Conservation (phyloP, 2,113 vertebrate genomes). For the Myrmecophaga tridactyla region DNA sequence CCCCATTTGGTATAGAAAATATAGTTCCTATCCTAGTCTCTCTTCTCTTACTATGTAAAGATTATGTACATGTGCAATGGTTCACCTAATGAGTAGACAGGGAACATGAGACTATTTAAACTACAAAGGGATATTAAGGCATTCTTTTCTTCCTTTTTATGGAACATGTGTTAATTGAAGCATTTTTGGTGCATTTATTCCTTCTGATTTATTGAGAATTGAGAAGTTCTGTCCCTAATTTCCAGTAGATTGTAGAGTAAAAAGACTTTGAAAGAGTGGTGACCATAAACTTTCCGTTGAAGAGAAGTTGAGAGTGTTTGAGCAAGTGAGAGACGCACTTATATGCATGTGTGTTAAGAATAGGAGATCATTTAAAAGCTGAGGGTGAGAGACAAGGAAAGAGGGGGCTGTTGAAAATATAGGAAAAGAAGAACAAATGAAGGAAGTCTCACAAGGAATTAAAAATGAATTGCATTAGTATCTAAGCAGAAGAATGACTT, state of each 20-base stretch:
- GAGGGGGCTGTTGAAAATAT: not conserved
- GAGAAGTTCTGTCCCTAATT: not conserved
- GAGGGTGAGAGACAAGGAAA: not conserved
- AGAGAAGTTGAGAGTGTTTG: not conserved
- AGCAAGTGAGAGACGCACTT: not conserved
- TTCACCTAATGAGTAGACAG: not conserved
- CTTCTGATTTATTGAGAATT: not conserved
- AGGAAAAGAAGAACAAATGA: not conserved
- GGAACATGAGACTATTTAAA: not conserved
- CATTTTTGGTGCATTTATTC: not conserved
- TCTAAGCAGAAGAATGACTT: too few species aligned
- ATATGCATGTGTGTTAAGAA: not conserved
- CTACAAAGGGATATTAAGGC: not conserved
- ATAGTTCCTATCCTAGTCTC: too few species aligned
- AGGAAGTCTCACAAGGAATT: not conserved
- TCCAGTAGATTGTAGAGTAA: not conserved
- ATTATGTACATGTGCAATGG: not conserved
- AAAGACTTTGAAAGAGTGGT: not conserved
- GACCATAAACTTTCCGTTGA: not conserved
- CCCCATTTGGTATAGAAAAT: too few species aligned
- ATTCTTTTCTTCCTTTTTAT: not conserved
- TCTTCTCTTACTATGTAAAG: not conserved
- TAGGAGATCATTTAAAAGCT: not conserved
- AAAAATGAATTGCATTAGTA: not conserved
- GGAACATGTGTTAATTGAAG: not conserved